Conservation (phyloP, 2,797 vertebrate genomes). For the Cyprinodon diabolis region DNA sequence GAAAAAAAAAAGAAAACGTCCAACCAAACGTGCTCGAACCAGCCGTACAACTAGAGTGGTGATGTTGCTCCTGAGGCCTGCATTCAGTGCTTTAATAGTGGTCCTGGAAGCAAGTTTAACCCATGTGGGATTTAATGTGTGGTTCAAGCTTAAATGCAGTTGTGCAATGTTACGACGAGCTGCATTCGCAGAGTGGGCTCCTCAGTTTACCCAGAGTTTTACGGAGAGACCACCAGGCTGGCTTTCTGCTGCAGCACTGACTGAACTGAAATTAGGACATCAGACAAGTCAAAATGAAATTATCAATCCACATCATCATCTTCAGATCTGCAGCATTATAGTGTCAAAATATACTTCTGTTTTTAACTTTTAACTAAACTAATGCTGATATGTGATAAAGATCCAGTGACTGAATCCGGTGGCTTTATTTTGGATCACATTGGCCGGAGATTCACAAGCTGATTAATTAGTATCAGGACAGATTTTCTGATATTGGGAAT, state of each 20-base stretch:
- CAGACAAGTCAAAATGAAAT: not conserved
- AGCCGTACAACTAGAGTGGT: conserved; percentile 15
- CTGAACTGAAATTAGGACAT: not conserved
- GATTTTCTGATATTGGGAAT: too few relatives aligned
- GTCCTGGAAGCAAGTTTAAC: conserved; percentile 37
- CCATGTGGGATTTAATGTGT: conserved; percentile 56
- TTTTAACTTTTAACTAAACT: too few relatives aligned
- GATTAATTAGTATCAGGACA: too few relatives aligned
- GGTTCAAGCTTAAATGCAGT: conserved; percentile 44
- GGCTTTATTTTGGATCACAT: too few relatives aligned
- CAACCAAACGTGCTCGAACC: conserved; percentile 4
- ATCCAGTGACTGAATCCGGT: too few relatives aligned
- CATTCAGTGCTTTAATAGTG: conserved; percentile 20
- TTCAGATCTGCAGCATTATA: too few relatives aligned
- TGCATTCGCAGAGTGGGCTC: conserved; percentile 36
- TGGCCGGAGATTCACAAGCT: too few relatives aligned
- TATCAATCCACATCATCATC: too few relatives aligned
- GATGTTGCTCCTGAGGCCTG: conserved; percentile 11
- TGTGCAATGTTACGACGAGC: conserved; percentile 36
- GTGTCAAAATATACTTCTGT: too few relatives aligned
- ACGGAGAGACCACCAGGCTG: conserved; percentile 36
- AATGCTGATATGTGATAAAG: too few relatives aligned
- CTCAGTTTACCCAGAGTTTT: conserved; percentile 40
- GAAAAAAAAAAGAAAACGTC: conserved; percentile 10
- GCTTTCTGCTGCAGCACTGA: not conserved